Evolutionary conservation across 2,888 invertebrate genomes (phyloP), one percentile per base, ranked within the genome.

Genomic region (Mesochorus sp.): DNA sequence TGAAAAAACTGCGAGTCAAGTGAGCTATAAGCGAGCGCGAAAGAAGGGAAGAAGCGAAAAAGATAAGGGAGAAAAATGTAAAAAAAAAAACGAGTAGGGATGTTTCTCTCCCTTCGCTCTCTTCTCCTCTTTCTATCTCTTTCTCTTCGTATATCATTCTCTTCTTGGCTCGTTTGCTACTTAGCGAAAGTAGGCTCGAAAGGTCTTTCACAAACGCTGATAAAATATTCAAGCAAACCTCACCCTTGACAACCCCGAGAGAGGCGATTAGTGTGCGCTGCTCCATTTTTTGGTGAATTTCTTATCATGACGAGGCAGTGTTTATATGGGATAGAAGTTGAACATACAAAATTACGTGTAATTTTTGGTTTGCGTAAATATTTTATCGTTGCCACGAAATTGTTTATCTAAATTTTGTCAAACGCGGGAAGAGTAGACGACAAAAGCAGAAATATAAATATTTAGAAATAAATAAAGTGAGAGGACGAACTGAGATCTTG

Each of bases 11-110:
- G 26, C 34, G 49, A 28, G 21, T 34, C 21, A 24, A 31, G 66
- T 12, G 47, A 12, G 39, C 42, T 34, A 68, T 44, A 19, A 53
- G 47, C 14, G 14, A 19, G 17, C 14, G 24, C 57, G 4, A 34
- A 26, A 10, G 53, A 14, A n/a, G 39, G 19, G 34, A 51, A 19
- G 28, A 42, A n/a, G n/a, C n/a, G n/a, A 39, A 34, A 14, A 19
- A 72, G 73, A 78, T 74, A 78, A 70, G 68, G 37, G 42, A 64
- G 68, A 68, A 70, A 74, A 74, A 74, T 61, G 78, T 57, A 39
- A n/a, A n/a, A n/a, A 61, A 37, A 68, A 66, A 68, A 73, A 49
- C 2, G 17, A 17, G 12, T 28, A 34, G 73, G 42, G 57, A 57
- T 70, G 64, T 70, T 64, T 42, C 17, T 34, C 42, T 57, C 34